These are phyloP conservation scores for Mesaphorura yosii DNA, from an alignment of 1,140 invertebrate species.

Conservation along the genomic window DNA sequence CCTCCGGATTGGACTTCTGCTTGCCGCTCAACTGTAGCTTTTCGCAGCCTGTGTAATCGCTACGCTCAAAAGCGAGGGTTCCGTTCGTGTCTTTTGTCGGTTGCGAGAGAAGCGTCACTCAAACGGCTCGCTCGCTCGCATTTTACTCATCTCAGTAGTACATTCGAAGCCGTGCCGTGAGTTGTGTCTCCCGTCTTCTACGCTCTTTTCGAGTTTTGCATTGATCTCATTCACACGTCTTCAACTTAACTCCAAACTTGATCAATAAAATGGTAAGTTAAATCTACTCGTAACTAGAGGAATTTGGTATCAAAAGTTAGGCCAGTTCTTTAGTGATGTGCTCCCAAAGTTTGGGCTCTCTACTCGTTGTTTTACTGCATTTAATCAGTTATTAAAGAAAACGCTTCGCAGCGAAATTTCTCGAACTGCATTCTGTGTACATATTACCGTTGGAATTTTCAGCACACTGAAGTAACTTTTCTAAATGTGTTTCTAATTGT, in stretches of 20 bases:
- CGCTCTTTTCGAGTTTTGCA: neutral
- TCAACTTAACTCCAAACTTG: neutral
- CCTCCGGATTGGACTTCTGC: too few relatives aligned
- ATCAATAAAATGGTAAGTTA: neutral
- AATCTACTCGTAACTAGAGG: neutral
- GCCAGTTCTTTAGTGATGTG: too few relatives aligned
- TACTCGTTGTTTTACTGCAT: slow-evolving; percentile 9
- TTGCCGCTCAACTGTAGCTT: too few relatives aligned
- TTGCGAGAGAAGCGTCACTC: too few relatives aligned
- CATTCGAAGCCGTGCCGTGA: too few relatives aligned
- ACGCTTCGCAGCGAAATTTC: neutral
- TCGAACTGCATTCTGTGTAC: neutral
- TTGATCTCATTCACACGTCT: neutral
- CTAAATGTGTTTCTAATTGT: neutral
- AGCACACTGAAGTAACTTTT: neutral
- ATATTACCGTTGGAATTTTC: neutral
- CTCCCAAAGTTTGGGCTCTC: slow-evolving; percentile 16
- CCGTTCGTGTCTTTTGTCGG: too few relatives aligned
- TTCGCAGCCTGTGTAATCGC: too few relatives aligned
- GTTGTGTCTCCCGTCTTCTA: neutral
- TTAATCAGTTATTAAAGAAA: slow-evolving; percentile 4
- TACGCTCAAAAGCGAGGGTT: too few relatives aligned
- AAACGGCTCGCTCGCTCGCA: too few relatives aligned
- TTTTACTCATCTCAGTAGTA: too few relatives aligned
- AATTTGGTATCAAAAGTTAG: too few relatives aligned